A percentile compares a stretch with the other conserved stretches of the same genome.
phyloP scores from a whole-genome alignment of 2,113 vertebrate genomes.

The Ceratotherium simum region DNA sequence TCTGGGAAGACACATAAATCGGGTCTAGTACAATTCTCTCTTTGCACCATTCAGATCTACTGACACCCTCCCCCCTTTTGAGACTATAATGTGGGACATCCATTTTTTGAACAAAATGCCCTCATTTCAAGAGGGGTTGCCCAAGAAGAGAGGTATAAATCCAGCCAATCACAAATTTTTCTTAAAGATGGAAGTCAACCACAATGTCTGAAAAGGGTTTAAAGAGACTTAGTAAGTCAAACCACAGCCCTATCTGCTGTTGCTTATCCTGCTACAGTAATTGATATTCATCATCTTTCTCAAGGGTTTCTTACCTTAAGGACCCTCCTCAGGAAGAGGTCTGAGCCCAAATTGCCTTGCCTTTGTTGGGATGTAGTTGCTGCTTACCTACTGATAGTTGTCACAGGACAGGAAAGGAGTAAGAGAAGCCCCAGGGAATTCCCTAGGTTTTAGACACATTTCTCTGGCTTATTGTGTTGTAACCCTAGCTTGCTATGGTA shows the following conservation, averaged over 20 bases:
- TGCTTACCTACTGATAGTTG: not conserved
- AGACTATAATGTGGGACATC: not conserved
- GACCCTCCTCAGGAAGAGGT: not conserved
- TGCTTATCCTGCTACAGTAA: not conserved
- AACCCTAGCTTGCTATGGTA: not conserved
- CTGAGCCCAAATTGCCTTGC: not conserved
- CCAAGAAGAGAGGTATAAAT: not conserved
- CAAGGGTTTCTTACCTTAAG: not conserved
- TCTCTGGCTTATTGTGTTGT: not conserved
- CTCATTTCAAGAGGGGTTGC: not conserved
- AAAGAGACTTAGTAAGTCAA: not conserved
- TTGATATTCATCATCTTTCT: not conserved
- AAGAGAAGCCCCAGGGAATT: not conserved
- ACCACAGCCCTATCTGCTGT: not conserved
- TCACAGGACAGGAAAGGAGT: not conserved
- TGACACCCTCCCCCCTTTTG: not conserved
- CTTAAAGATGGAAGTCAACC: not conserved
- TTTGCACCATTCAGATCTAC: not conserved
- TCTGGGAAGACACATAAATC: not conserved
- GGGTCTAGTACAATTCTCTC: fast-evolving
- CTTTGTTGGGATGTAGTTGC: not conserved
- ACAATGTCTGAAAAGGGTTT: not conserved
- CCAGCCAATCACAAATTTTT: not conserved
- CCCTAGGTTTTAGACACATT: not conserved
- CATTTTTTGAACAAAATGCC: not conserved